A percentile compares a stretch with the other conserved stretches of the same genome.
Evolutionary conservation across 2,113 vertebrate species (phyloP).

Genomic region (Labrus mixtus): DNA sequence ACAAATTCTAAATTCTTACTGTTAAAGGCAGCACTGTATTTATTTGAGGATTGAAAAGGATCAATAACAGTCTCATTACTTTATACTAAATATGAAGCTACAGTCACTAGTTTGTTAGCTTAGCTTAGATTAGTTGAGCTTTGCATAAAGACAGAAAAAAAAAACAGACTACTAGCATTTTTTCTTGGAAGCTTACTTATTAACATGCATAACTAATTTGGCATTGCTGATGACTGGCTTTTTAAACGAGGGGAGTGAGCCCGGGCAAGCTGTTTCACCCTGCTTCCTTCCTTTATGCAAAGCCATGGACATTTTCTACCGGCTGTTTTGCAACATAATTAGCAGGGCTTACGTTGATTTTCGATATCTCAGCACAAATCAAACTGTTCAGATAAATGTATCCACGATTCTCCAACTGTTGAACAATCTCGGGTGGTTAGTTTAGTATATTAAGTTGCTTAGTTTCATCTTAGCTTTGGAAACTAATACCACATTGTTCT

Average conservation of each 20-base stretch:
- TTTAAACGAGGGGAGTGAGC: not conserved
- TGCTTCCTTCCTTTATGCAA: constrained; percentile 1
- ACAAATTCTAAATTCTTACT: no score
- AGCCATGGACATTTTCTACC: not conserved
- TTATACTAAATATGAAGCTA: no score
- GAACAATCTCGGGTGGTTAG: not conserved
- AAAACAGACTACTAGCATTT: no score
- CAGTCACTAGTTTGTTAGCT: no score
- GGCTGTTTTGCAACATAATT: not conserved
- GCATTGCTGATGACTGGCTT: no score
- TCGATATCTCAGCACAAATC: not conserved
- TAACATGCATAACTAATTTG: not conserved
- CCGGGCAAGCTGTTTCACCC: not conserved
- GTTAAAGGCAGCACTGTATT: no score
- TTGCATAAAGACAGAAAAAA: no score
- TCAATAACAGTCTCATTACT: no score
- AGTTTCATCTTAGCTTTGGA: constrained; percentile 1
- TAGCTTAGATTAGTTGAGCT: no score
- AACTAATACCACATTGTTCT: not conserved
- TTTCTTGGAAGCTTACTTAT: no score
- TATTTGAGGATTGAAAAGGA: no score
- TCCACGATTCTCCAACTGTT: not conserved
- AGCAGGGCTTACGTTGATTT: not conserved
- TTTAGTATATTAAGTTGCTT: not conserved
- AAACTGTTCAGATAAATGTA: not conserved